These are phyloP conservation scores for Andrena praecox DNA, from an alignment of 2,888 invertebrate genomes.

Conservation along the genomic window DNA sequence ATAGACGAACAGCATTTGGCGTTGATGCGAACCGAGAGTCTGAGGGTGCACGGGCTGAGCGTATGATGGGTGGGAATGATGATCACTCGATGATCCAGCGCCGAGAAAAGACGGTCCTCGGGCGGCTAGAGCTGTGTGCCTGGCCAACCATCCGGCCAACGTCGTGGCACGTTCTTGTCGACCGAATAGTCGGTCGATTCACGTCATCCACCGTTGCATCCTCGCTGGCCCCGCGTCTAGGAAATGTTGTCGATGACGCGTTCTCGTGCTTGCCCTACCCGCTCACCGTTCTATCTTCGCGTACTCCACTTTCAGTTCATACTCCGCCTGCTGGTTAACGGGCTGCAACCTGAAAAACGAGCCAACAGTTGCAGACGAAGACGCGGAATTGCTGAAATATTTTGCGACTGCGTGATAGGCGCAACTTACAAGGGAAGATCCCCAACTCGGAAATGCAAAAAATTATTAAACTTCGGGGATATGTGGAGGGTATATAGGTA, in stretches of 20 bases:
- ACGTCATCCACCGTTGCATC: slow-evolving; percentile 65
- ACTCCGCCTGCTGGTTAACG: not conserved
- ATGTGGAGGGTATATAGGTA: too few species aligned
- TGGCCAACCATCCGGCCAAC: slow-evolving; percentile 59
- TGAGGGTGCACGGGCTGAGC: not conserved
- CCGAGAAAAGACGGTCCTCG: slow-evolving; percentile 21
- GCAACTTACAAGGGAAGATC: too few species aligned
- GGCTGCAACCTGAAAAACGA: slow-evolving; percentile 40
- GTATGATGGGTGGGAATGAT: not conserved
- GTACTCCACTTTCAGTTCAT: slow-evolving; percentile 26
- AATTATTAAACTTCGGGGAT: too few species aligned
- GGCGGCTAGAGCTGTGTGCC: slow-evolving; percentile 17
- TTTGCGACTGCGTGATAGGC: not conserved
- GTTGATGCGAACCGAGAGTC: not conserved
- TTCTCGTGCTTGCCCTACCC: slow-evolving; percentile 11
- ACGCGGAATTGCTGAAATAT: not conserved
- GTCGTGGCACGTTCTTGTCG: slow-evolving; percentile 53
- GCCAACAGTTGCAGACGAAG: slow-evolving; percentile 6
- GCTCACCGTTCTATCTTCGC: not conserved
- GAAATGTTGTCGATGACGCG: slow-evolving; percentile 44
- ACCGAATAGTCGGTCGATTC: slow-evolving; percentile 64
- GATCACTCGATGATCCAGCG: slow-evolving; percentile 32
- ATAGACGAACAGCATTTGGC: slow-evolving; percentile 41
- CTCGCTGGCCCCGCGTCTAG: slow-evolving; percentile 32
- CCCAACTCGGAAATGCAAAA: too few species aligned